Base-by-base conservation (phyloP, 2,113 vertebrate species). In the Falcunculus frontatus region DNA sequence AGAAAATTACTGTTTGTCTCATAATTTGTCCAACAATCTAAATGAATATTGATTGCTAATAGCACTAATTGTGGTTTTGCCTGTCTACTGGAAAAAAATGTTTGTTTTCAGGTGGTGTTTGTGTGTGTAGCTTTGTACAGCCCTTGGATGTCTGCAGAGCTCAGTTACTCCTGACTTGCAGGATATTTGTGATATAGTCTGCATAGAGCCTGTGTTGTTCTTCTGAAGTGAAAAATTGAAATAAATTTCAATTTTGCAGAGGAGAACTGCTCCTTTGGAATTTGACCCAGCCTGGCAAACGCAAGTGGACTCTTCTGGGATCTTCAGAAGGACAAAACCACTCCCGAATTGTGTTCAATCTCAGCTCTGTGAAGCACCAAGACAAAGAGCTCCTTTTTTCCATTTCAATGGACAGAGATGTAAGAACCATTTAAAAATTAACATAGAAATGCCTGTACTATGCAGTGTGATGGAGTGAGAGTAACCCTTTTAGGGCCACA, bases 401-500 rank as follows among this genome's bases (percentile, higher is more conserved):
- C 96, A 99, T 98, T 25, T 99, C 99, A 67, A 99, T 99, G 99
- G 99, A 99, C 96, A 97, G 99, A 97, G 98, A 99, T 92, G 99
- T 99, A 97, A 97, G 98, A 89, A 50, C 56, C 27, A 11, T 64
- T 67, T 70, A 8, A 46, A 79, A 87, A 91, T 70, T 69, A 67
- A 16, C 65, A 44, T 69, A 20, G 55, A 53, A 84, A 56, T 59
- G 39, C 33, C 29, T 7, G 4, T 56, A 29, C 25, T 22, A 0
- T 35, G 27, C 21, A 23, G 17, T 67, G 70, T 57, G 39, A 12
- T 17, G 64, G 59, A 65, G 25, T 32, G 8, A 56, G 7, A 21
- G 9, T 84, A 41, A 29, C 5, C 18, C 47, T 47, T 74, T 29
- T 10, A 67, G 52, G n/a, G 25, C 14, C 30, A 68, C 13, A 5